Evolutionary conservation across 1,140 invertebrate species (phyloP).

Genomic region (Adoxophyes honmai): DNA sequence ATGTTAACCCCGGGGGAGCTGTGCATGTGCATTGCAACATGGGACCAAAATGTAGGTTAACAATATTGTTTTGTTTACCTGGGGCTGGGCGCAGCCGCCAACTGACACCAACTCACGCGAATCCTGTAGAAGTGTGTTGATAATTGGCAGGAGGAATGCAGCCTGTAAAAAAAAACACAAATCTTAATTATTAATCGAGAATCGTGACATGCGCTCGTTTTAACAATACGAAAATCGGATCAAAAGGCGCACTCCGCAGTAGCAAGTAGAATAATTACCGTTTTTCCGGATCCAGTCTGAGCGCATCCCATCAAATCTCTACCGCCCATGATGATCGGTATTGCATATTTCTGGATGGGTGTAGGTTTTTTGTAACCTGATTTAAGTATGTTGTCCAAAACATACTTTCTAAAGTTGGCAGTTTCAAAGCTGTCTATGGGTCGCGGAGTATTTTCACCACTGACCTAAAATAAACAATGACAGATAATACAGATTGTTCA

Average conservation of each 20-base stretch:
- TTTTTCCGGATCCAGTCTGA: conserved; percentile 98
- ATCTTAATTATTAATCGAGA: conserved; percentile 1
- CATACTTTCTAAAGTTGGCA: conserved; percentile 80
- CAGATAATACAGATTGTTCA: conserved; percentile 1
- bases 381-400: conserved; percentile 88
- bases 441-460: conserved; percentile 81
- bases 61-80: conserved; percentile 32
- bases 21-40: no score
- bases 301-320: conserved; percentile 98
- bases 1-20: no score
- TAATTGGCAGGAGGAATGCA: conserved; percentile 95
- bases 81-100: conserved; percentile 79
- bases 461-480: conserved; percentile 66
- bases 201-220: no score
- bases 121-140: conserved; percentile 82
- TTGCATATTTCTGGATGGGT: conserved; percentile 94
- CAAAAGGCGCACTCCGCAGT: no score
- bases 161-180: conserved; percentile 78
- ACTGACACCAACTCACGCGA: conserved; percentile 71
- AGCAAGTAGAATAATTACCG: conserved; percentile 61
- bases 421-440: conserved; percentile 85
- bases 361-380: conserved; percentile 93
- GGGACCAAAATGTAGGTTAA: no score
- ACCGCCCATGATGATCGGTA: conserved; percentile 88
- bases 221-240: no score